These are phyloP conservation scores for Araneus ventricosus DNA, from an alignment of 1,140 invertebrate species.

Conservation along the genomic window DNA sequence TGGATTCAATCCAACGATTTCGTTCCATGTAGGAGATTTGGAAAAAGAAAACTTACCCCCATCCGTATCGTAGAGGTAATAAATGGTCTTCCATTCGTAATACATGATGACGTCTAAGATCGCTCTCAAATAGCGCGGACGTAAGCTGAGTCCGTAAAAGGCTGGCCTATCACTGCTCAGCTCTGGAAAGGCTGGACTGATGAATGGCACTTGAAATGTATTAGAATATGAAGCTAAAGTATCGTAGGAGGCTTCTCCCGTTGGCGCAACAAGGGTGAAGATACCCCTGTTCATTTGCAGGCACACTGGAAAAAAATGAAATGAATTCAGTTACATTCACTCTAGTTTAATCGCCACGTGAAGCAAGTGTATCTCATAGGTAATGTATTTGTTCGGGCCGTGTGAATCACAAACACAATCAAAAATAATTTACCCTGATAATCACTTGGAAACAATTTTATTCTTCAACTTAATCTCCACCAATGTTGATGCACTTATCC, in stretches of 20 bases:
- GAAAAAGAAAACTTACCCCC: slow-evolving; percentile 87
- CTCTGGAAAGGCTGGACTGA: slow-evolving; percentile 95
- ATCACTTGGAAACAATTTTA: too few relatives aligned
- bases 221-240: slow-evolving; percentile 97
- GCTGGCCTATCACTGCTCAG: slow-evolving; percentile 87
- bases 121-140: slow-evolving; percentile 94
- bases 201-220: slow-evolving; percentile 97
- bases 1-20: not conserved
- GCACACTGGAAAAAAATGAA: slow-evolving; percentile 88
- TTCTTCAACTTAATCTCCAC: too few relatives aligned
- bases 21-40: not conserved
- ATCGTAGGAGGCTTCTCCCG: slow-evolving; percentile 94
- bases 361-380: too few relatives aligned
- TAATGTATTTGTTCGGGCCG: too few relatives aligned
- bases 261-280: slow-evolving; percentile 92
- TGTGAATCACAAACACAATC: too few relatives aligned
- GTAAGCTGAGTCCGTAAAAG: slow-evolving; percentile 93
- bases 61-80: slow-evolving; percentile 96
- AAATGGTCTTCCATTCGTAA: slow-evolving; percentile 95
- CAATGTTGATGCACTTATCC: too few relatives aligned
- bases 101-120: slow-evolving; percentile 95
- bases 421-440: too few relatives aligned
- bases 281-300: slow-evolving; percentile 95
- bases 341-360: too few relatives aligned
- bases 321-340: too few relatives aligned